Percentiles rank a stretch among this genome's conserved stretches.
Evolutionary conservation across 23 tunicate species (phyloP).

Genomic region (Diplosoma virens): DNA sequence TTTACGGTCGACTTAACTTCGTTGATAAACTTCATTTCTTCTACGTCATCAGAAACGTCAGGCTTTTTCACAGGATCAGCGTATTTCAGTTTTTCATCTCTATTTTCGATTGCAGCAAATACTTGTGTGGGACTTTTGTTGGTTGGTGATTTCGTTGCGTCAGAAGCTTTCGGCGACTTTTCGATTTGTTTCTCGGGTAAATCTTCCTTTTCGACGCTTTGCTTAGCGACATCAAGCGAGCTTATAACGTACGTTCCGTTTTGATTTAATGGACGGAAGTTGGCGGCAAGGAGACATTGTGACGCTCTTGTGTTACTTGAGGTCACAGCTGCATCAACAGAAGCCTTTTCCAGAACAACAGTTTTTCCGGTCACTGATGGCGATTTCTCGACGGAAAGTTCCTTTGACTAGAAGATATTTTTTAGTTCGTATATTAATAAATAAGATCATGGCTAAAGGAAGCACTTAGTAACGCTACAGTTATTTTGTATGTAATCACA

Average conservation of each 20-base stretch:
- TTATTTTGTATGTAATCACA: no score
- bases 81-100: background rate
- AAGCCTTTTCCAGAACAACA: constrained; percentile 10
- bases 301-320: background rate
- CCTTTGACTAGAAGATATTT: no score
- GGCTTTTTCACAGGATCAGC: background rate
- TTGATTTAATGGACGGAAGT: constrained; percentile 4
- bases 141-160: background rate
- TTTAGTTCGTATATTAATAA: no score
- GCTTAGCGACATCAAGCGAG: background rate
- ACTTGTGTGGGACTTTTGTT: background rate
- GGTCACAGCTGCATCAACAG: constrained; percentile 11
- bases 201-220: background rate
- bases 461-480: no score
- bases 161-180: background rate
- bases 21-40: constrained; percentile 10
- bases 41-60: constrained; percentile 1
- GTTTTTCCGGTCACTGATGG: constrained; percentile 11
- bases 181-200: background rate
- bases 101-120: background rate
- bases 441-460: no score
- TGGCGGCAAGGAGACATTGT: constrained; percentile 14
- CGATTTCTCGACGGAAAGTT: background rate
- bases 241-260: constrained; percentile 30
- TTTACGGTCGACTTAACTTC: background rate